These are phyloP conservation scores for Hycleus cichorii DNA, from an alignment of 1,140 invertebrate genomes.

Conservation along the genomic window DNA sequence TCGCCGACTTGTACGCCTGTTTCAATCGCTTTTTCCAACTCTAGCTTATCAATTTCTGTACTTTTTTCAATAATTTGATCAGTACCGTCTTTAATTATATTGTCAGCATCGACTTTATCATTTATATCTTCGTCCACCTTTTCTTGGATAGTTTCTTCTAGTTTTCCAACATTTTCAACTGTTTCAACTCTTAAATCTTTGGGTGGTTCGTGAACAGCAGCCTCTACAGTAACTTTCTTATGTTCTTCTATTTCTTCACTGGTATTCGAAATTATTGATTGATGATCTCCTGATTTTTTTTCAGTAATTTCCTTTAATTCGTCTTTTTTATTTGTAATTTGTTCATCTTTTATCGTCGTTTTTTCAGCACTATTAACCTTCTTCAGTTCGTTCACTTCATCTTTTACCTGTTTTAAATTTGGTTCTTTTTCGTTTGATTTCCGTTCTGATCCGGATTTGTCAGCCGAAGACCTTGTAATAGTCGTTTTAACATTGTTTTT, in stretches of 20 bases:
- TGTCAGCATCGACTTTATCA: conserved; percentile 9
- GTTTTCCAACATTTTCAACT: conserved; percentile 5
- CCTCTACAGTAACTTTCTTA: conserved; percentile 21
- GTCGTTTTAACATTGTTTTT: conserved; percentile 26
- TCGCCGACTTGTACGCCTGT: not conserved
- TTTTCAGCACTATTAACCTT: not conserved
- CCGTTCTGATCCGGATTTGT: not conserved
- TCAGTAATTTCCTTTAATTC: not conserved
- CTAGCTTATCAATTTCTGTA: no score
- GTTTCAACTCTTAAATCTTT: conserved; percentile 5
- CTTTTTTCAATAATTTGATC: no score
- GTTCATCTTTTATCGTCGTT: not conserved
- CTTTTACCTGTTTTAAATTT: not conserved
- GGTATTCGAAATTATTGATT: conserved; percentile 24
- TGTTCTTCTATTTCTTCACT: conserved; percentile 29
- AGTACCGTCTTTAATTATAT: conserved; percentile 10
- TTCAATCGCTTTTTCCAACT: not conserved
- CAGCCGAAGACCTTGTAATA: no score
- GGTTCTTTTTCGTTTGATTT: conserved; percentile 1
- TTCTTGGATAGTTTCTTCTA: conserved; percentile 15
- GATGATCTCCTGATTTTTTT: conserved; percentile 8
- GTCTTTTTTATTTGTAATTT: not conserved
- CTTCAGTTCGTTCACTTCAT: not conserved
- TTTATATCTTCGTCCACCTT: conserved; percentile 16
- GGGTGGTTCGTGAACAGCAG: conserved; percentile 24